Evolutionary conservation across 2,113 vertebrate species (phyloP), one percentile per base, ranked within the genome.

Genomic region (Microtus richardsoni): DNA sequence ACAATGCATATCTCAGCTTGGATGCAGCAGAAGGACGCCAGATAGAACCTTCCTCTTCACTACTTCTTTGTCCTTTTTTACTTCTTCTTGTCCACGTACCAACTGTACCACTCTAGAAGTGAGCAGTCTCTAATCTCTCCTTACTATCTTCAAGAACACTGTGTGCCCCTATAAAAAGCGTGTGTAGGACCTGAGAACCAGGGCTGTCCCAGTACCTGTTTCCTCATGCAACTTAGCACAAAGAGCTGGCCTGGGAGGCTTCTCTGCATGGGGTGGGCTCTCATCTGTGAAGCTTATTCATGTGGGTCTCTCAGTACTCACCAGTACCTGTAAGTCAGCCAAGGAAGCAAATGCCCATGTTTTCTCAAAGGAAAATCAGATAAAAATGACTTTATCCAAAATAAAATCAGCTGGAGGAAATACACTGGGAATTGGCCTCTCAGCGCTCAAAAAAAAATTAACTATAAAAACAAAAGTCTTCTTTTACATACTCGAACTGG

Each of bases 281-380:
- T 92, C 80, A 24, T 16, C 19, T 28, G 78, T 28, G 58, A 80
- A 80, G 83, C 47, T 54, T 64, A 71, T 92, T 93, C 93, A 82
- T 26, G 94, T 89, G 91, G 95, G 92, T 82, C 93, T 47, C 47
- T 78, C 30, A 62, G 95, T 54, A 68, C 90, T 92, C 88, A 92
- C 70, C 54, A 12, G 0, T 84, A 95, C 95, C 92, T 91, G 82
- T 96, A 95, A 93, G 88, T 68, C 94, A 95, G 97, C 96, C 97
- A 97, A 95, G 28, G 92, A 91, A 96, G 94, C 92, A 89, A 95
- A 95, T 88, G 94, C 74, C 68, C 70, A 24, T 92, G 91, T 86
- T 79, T 95, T 93, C 94, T 94, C 94, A 97, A 96, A 95, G 95
- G 82, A 96, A 95, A 75, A 97, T 97, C 96, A 96, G 96, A 96